phyloP scores from a whole-genome alignment of 2,113 vertebrate genomes.

The Empidonax traillii region DNA sequence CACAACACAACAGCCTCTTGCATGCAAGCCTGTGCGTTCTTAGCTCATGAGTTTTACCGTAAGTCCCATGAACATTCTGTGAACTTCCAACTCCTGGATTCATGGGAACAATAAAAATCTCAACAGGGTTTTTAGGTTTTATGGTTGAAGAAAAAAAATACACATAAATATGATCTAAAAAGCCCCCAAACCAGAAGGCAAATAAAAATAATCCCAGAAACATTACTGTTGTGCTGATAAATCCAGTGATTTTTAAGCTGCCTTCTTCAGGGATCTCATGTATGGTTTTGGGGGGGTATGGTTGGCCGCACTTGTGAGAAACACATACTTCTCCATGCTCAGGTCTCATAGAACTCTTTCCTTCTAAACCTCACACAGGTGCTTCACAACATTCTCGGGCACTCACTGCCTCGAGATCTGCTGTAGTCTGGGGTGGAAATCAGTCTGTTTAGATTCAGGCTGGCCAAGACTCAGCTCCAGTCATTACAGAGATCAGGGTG shows the following conservation, averaged over 20 bases:
- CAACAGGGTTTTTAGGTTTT: conserved; percentile 30
- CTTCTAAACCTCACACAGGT: background rate
- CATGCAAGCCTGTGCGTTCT: background rate
- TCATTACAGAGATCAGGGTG: background rate
- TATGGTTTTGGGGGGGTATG: background rate
- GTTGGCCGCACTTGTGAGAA: background rate
- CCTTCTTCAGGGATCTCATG: background rate
- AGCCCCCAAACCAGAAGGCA: conserved; percentile 24
- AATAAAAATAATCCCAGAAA: conserved; percentile 57
- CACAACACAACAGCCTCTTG: background rate
- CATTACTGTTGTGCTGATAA: conserved; percentile 18
- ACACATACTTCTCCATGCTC: background rate
- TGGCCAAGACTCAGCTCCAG: background rate
- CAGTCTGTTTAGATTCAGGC: background rate
- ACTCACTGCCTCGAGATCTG: background rate
- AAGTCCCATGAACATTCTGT: conserved; percentile 35
- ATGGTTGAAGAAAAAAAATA: background rate
- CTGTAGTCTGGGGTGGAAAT: background rate
- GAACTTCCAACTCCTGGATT: conserved; percentile 35
- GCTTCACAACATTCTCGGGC: background rate
- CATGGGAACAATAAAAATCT: conserved; percentile 46
- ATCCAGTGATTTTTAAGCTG: background rate
- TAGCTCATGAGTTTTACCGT: background rate
- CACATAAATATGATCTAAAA: conserved; percentile 29
- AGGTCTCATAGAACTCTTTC: background rate